Percentiles rank a stretch among this genome's conserved stretches.
Evolutionary conservation across 2,797 vertebrate genomes (phyloP).

Genomic region (Catharus ustulatus): DNA sequence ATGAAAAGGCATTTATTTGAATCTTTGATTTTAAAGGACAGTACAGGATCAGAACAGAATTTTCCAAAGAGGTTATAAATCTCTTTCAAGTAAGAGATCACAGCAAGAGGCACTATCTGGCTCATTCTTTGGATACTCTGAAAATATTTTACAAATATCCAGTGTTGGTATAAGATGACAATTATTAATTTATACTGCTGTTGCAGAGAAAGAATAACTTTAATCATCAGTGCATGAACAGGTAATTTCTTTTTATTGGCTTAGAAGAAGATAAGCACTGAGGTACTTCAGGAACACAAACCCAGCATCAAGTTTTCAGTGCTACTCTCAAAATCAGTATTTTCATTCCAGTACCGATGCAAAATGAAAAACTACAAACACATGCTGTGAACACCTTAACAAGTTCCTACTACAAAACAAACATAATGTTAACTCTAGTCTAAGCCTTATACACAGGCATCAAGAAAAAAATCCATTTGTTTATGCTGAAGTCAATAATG

Average conservation of each 20-base stretch:
- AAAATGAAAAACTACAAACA: not conserved
- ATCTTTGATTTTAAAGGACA: not conserved
- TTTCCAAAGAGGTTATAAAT: not conserved
- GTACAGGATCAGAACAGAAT: not conserved
- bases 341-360: not conserved
- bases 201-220: not conserved
- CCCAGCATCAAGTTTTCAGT: not conserved
- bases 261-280: not conserved
- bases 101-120: not conserved
- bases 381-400: not conserved
- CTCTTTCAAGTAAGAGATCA: not conserved
- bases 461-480: not conserved
- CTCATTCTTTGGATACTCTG: not conserved
- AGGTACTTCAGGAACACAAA: not conserved
- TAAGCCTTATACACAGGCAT: not conserved
- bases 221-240: not conserved
- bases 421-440: not conserved
- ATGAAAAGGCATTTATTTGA: not conserved
- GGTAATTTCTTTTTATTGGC: not conserved
- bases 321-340: not conserved
- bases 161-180: not conserved
- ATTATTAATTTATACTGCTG: not conserved
- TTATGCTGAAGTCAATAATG: not conserved
- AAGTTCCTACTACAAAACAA: not conserved
- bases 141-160: not conserved